Evolutionary conservation across 2,113 vertebrate genomes (phyloP).

Genomic region (Ageneiosus marmoratus): DNA sequence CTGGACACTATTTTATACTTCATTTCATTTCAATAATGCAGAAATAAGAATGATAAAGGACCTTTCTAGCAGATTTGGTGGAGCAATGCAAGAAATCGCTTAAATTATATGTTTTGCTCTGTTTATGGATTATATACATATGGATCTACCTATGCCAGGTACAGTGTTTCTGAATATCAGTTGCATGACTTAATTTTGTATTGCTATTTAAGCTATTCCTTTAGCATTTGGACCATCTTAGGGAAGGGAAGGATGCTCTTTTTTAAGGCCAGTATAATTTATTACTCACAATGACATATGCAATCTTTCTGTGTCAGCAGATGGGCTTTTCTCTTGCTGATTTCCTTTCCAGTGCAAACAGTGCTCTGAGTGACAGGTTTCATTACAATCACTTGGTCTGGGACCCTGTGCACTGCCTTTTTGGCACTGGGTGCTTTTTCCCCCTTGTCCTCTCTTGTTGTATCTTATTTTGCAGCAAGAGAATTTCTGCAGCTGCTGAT

Average conservation of each 20-base stretch:
- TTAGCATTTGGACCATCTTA: not conserved
- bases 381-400: conserved; percentile 31
- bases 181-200: not conserved
- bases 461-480: conserved; percentile 73
- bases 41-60: conserved; percentile 44
- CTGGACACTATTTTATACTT: conserved; percentile 66
- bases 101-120: not conserved
- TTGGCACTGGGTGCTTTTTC: conserved; percentile 56
- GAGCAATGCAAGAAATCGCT: not conserved
- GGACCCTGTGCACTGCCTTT: conserved; percentile 52
- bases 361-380: conserved; percentile 47
- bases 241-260: not conserved
- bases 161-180: not conserved
- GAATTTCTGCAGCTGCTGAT: conserved; percentile 62
- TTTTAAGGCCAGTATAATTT: conserved; percentile 31
- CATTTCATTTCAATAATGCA: conserved; percentile 66
- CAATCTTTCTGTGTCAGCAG: conserved; percentile 20
- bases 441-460: conserved; percentile 65
- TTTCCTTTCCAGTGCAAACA: not conserved
- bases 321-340: conserved; percentile 2
- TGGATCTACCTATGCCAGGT: not conserved
- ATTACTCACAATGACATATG: conserved; percentile 3
- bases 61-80: not conserved
- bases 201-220: not conserved
- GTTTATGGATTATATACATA: not conserved